Evolutionary conservation across 2,888 invertebrate species (phyloP), one percentile per base, ranked within the genome.

Genomic region (Miltochrista miniata): DNA sequence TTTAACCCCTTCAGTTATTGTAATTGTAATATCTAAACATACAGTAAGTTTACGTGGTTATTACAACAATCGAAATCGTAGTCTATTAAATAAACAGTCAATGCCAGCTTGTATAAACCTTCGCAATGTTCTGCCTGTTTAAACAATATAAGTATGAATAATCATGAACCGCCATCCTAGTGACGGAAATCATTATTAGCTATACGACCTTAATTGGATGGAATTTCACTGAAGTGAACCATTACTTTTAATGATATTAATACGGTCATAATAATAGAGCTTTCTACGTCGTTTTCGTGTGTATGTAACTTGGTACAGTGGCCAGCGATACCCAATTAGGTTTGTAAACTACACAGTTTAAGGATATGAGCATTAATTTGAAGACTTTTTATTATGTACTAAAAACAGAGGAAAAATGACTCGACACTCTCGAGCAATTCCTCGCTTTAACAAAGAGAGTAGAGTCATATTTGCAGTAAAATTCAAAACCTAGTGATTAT

Each of bases 131-230:
- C 34, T 34, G 48, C 14, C 67, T 64, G 59, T 55, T 56, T 54
- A 48, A 50, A 54, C 50, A 56, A 61, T 52, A n/a, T 62, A 54
- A 66, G 52, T 59, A 56, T 64, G 67, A 66, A 64, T 64, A 62
- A 64, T 54, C 55, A 59, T 67, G 52, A 48, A 47, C 45, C 45
- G 48, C 31, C 24, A 42, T 33, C 50, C 48, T 42, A 24, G 49
- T 12, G 14, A 31, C 30, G 35, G 36, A n/a, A 42, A 47, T 41
- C 37, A 37, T 24, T 37, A 30, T 45, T 45, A 37, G 45, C 37
- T 30, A 12, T 30, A 29, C 14, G 36, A n/a, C 36, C 36, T 29
- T 34, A 43, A 34, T 43, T 44, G 44, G 7, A 44, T 15, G 35
- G 1, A 35, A 7, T 24, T 29, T 12, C 11, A 13, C 13, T 8